Percentiles rank a stretch among this genome's conserved stretches.
phyloP scores from a whole-genome alignment of 2,888 invertebrate species.

The Trachelus stipa region DNA sequence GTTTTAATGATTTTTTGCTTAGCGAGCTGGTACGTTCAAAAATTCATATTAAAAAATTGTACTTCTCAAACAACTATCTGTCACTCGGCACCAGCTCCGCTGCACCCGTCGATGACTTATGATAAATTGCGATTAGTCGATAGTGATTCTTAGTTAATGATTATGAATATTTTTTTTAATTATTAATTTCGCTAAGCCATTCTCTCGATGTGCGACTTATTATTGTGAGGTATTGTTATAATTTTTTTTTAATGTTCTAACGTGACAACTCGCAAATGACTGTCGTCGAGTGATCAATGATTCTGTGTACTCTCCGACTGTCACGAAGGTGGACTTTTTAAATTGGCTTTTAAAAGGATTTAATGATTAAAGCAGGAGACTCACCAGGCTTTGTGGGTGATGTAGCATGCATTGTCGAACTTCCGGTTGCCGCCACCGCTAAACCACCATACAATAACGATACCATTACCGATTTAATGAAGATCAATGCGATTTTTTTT shows the following conservation, averaged over 20 bases:
- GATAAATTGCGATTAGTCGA: not conserved
- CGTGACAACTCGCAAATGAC: not conserved
- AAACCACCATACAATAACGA: conserved; percentile 61
- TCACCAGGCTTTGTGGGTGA: conserved; percentile 65
- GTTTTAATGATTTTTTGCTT: not conserved
- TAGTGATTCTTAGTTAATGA: not conserved
- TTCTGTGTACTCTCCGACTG: not conserved
- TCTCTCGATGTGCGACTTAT: too few species aligned
- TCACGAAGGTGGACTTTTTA: not conserved
- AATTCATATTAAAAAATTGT: not conserved
- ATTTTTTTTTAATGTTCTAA: not conserved
- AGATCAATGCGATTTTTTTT: not conserved
- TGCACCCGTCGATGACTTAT: not conserved
- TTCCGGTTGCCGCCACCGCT: conserved; percentile 64
- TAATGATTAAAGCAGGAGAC: conserved; percentile 52
- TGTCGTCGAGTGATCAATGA: not conserved
- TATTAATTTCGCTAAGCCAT: not conserved
- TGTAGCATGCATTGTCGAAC: conserved; percentile 63
- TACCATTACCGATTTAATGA: conserved; percentile 54
- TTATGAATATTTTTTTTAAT: not conserved
- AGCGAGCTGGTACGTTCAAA: not conserved
- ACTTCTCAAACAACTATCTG: not conserved
- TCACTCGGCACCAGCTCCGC: not conserved
- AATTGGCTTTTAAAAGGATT: conserved; percentile 10
- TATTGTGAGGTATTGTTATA: not conserved